phyloP scores from a whole-genome alignment of 2,113 vertebrate genomes.

The Pluvialis apricaria region DNA sequence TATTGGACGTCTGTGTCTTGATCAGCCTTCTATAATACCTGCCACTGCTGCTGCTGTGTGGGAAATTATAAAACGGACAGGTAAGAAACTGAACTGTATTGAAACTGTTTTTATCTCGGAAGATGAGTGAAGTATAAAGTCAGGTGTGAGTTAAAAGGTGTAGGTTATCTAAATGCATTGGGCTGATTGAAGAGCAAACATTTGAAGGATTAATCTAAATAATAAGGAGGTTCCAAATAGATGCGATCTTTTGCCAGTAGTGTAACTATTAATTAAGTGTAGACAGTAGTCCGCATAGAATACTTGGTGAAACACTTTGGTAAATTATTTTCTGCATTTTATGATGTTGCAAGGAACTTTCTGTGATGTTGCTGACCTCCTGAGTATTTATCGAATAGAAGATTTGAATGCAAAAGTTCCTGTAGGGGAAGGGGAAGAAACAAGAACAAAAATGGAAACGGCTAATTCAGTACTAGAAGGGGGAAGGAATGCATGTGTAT shows the following conservation, averaged over 20 bases:
- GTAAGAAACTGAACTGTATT: constrained; percentile 48
- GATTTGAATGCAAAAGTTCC: rapidly evolving
- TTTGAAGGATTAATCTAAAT: neutral
- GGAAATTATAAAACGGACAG: constrained; percentile 89
- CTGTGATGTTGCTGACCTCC: neutral
- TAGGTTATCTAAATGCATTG: neutral
- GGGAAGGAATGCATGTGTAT: neutral
- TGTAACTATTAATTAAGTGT: neutral
- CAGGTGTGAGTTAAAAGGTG: neutral
- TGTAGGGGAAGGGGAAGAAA: neutral
- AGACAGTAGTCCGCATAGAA: neutral
- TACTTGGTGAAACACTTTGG: neutral
- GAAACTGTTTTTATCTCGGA: neutral
- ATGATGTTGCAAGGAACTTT: neutral
- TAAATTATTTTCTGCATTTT: neutral
- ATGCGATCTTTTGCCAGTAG: neutral
- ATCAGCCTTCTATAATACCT: constrained; percentile 86
- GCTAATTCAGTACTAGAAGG: neutral
- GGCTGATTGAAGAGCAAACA: neutral
- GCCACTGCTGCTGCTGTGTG: constrained; percentile 90
- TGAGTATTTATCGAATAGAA: neutral
- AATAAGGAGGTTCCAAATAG: neutral
- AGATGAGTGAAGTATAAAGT: neutral
- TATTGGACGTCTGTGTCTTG: constrained; percentile 88
- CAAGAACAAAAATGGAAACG: neutral